A percentile compares a stretch with the other conserved stretches of the same genome.
These are phyloP conservation scores for Pardosa pseudoannulata DNA, from an alignment of 2,888 invertebrate genomes.

Conservation along the genomic window DNA sequence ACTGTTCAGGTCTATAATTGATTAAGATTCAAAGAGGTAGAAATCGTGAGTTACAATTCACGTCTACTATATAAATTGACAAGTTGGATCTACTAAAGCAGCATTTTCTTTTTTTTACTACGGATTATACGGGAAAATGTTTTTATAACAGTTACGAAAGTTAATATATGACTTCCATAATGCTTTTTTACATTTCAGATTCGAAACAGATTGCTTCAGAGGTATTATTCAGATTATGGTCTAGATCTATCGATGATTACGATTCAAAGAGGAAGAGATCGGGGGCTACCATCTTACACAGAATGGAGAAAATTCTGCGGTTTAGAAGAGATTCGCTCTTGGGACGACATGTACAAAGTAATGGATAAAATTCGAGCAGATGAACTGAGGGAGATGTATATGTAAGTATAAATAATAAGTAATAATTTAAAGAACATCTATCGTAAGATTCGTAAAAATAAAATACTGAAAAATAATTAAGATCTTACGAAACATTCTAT, in stretches of 20 bases:
- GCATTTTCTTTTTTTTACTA: neutral
- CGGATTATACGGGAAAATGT: too few species aligned
- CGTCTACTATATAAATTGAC: too few species aligned
- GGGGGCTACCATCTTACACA: constrained; percentile 88
- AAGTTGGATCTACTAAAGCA: too few species aligned
- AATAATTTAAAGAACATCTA: too few species aligned
- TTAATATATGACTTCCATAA: too few species aligned
- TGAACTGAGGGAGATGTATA: constrained; percentile 69
- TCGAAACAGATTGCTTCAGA: constrained; percentile 84
- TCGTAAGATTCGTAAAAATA: too few species aligned
- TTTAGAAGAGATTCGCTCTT: constrained; percentile 81
- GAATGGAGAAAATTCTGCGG: constrained; percentile 87
- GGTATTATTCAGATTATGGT: constrained; percentile 80
- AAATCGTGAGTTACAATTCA: too few species aligned
- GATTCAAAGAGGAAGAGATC: constrained; percentile 92
- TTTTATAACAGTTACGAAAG: too few species aligned
- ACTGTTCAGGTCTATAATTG: too few species aligned
- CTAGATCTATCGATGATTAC: constrained; percentile 91
- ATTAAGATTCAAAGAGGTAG: too few species aligned
- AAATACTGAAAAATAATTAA: too few species aligned
- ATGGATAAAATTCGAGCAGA: constrained; percentile 80
- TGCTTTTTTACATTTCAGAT: constrained; percentile 79
- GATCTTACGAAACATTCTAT: too few species aligned
- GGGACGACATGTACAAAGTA: constrained; percentile 82
- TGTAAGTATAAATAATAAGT: constrained; percentile 53